Conservation (phyloP, 2,888 invertebrate genomes). For the Xylota segnis region DNA sequence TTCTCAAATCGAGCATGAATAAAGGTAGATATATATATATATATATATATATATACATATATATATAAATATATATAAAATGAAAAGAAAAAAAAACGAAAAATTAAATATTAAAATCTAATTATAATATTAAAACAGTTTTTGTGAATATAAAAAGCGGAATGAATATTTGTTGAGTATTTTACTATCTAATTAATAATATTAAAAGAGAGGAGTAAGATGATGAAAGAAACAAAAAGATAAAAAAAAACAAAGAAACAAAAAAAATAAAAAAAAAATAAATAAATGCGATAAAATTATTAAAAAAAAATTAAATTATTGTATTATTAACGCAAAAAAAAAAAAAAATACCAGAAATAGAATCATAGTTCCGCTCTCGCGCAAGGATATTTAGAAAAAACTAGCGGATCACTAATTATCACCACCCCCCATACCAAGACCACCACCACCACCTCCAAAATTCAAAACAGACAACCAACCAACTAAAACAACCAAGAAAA, state of each 20-base stretch:
- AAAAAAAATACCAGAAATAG: conserved; percentile 32
- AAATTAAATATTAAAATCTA: conserved; percentile 63
- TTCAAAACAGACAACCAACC: conserved; percentile 67
- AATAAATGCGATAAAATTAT: conserved; percentile 71
- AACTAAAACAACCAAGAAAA: conserved; percentile 54
- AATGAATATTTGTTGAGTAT: conserved; percentile 83
- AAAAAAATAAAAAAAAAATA: conserved; percentile 42
- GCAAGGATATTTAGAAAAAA: conserved; percentile 37
- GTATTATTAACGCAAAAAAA: conserved; percentile 69
- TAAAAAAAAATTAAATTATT: conserved; percentile 70
- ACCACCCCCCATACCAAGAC: conserved; percentile 71
- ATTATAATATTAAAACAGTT: conserved; percentile 49
- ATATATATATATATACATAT: conserved; percentile 69
- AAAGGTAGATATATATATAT: conserved; percentile 71
- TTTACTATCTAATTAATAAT: conserved; percentile 80
- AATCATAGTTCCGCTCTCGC: conserved; percentile 53
- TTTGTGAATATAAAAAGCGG: conserved; percentile 75
- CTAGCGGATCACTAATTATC: conserved; percentile 68
- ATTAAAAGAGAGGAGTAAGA: conserved; percentile 72
- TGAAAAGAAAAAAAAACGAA: conserved; percentile 61
- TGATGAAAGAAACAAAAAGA: conserved; percentile 54
- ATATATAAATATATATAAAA: conserved; percentile 65
- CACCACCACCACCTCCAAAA: conserved; percentile 74
- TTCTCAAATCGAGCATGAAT: conserved; percentile 73
- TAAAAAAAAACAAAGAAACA: conserved; percentile 42